Evolutionary conservation across 2,797 vertebrate genomes (phyloP), one percentile per base, ranked within the genome.

Genomic region (Synaphobranchus kaupii): DNA sequence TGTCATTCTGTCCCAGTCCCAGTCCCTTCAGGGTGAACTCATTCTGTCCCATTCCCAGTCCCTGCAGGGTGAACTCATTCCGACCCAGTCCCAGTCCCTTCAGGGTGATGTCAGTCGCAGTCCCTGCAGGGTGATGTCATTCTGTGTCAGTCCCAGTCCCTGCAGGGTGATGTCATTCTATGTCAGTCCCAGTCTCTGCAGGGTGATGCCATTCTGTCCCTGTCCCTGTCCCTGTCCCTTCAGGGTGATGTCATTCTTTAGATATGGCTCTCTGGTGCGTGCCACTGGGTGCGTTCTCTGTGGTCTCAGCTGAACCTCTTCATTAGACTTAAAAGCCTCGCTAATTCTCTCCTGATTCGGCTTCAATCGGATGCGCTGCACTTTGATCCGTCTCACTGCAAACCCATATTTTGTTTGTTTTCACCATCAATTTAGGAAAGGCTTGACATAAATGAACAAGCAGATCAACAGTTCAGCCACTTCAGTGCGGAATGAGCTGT

Each of bases 151-250:
- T n/a, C 76, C 34, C 71, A 39, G 1, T 76, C 71, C 34, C 17
- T 31, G 20, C n/a, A 25, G 20, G 17, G 15, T 87, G 81, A 87
- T 8, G 44, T 83, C 80, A 87, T 48, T 28, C 47, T 28, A 86
- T 47, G 58, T 86, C 78, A 86, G 17, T 63, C 44, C n/a, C 78
- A 6, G 22, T 47, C 44, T 31, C 80, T 54, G 80, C 39, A 22
- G 17, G 58, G n/a, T 86, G 86, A 86, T 60, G 78, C 82, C 78
- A 86, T 56, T 76, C 34, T 80, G 52, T n/a, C n/a, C n/a, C n/a
- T n/a, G n/a, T n/a, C n/a, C n/a, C n/a, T n/a, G n/a, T n/a, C n/a
- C n/a, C n/a, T n/a, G n/a, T n/a, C n/a, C n/a, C n/a, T n/a, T n/a
- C n/a, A 25, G 20, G 17, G 15, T 87, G 81, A 87, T 1, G 3